A percentile compares a stretch with the other conserved stretches of the same genome.
Conservation (phyloP, 2,888 invertebrate species). For the Junonia oenone region DNA sequence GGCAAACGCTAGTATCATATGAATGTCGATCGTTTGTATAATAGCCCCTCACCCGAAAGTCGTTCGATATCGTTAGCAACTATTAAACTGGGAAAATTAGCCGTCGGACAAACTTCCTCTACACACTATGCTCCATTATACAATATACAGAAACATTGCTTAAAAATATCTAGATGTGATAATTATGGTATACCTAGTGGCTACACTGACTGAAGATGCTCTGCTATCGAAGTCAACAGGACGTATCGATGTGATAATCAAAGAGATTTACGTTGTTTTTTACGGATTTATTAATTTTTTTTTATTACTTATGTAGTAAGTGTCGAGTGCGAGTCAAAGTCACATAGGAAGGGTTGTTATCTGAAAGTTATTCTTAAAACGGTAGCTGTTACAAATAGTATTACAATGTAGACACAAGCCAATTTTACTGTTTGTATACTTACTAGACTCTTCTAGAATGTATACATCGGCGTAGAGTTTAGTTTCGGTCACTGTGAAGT, state of each 20-base stretch:
- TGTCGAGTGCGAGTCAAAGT: too few relatives aligned
- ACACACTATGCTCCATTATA: constrained; percentile 38
- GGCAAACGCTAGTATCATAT: not conserved
- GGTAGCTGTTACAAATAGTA: too few relatives aligned
- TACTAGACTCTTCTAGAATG: not conserved
- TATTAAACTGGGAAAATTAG: constrained; percentile 55
- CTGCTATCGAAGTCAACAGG: too few relatives aligned
- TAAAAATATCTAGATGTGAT: constrained; percentile 9
- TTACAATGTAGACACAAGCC: too few relatives aligned
- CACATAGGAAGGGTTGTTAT: too few relatives aligned
- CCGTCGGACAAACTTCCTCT: constrained; percentile 50
- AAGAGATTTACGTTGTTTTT: too few relatives aligned
- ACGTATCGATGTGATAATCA: too few relatives aligned
- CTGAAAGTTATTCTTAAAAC: too few relatives aligned
- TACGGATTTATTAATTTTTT: too few relatives aligned
- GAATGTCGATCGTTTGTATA: constrained; percentile 22
- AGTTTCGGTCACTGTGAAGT: constrained; percentile 21
- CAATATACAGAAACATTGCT: constrained; percentile 20
- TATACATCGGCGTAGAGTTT: not conserved
- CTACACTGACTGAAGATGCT: too few relatives aligned
- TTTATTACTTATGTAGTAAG: too few relatives aligned
- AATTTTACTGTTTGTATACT: not conserved
- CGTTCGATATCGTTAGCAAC: constrained; percentile 52
- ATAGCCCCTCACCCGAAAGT: constrained; percentile 22
- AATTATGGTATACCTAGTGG: too few relatives aligned